phyloP scores from a whole-genome alignment of 2,888 invertebrate genomes.

The Blastobasis adustella region DNA sequence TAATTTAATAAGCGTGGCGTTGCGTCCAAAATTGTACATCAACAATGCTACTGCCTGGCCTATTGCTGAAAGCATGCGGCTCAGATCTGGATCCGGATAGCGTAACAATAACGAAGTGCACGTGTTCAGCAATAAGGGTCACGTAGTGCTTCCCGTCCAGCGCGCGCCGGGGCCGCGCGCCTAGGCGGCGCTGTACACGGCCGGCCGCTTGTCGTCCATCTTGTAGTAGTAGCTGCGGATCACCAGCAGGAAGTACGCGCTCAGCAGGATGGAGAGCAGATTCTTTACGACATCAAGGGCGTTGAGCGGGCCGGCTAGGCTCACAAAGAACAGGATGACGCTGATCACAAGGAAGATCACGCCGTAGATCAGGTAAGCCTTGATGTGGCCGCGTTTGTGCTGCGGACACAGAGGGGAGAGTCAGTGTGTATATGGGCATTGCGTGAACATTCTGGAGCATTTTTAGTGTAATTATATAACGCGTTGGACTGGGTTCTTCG shows the following conservation, averaged over 20 bases:
- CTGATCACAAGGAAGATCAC: conserved; percentile 15
- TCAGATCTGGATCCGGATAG: too few relatives aligned
- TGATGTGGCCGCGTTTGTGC: conserved; percentile 20
- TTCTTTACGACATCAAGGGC: background rate
- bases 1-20: too few relatives aligned
- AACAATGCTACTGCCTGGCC: too few relatives aligned
- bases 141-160: background rate
- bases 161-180: background rate
- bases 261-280: conserved; percentile 5
- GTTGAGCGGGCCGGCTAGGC: background rate
- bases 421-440: background rate
- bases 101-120: background rate
- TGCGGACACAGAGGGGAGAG: conserved; percentile 1
- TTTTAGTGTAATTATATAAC: background rate
- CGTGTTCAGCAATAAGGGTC: background rate
- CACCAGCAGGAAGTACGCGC: conserved; percentile 18
- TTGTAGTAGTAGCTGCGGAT: conserved; percentile 17
- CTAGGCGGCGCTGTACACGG: conserved; percentile 14
- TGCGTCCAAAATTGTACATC: too few relatives aligned
- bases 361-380: conserved; percentile 19
- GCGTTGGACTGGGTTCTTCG: background rate
- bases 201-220: conserved; percentile 13
- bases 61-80: too few relatives aligned
- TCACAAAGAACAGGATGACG: conserved; percentile 1
- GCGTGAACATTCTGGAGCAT: background rate